These are phyloP conservation scores for Mythimna vitellina DNA, from an alignment of 2,888 invertebrate species.

Conservation along the genomic window DNA sequence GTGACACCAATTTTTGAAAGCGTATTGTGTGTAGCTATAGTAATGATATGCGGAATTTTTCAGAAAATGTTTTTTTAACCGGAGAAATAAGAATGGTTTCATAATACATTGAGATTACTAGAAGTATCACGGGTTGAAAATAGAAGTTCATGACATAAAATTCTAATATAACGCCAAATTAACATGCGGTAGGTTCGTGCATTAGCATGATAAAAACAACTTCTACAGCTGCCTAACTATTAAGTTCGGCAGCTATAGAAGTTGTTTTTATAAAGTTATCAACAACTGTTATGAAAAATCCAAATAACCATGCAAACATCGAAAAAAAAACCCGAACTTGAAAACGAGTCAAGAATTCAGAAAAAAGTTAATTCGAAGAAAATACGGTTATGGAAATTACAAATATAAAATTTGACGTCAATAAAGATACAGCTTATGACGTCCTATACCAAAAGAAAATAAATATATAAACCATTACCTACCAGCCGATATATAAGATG, in stretches of 20 bases:
- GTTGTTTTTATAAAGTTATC: conserved; percentile 24
- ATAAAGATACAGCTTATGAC: not conserved
- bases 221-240: no score
- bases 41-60: not conserved
- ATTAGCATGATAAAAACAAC: no score
- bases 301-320: not conserved
- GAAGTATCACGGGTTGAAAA: conserved; percentile 8
- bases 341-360: not conserved
- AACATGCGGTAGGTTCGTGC: conserved; percentile 35
- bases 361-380: not conserved
- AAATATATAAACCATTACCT: not conserved
- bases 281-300: conserved; percentile 1
- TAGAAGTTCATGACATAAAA: conserved; percentile 24
- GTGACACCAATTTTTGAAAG: not conserved
- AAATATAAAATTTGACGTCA: not conserved
- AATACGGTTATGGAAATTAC: not conserved
- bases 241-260: conserved; percentile 7
- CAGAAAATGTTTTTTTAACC: no score
- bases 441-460: not conserved
- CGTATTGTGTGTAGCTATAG: not conserved
- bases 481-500: not conserved
- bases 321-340: not conserved
- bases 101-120: not conserved
- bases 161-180: conserved; percentile 8
- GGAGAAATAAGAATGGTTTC: not conserved